Conservation (phyloP, 2,113 vertebrate species). For the Thamnophis sirtalis region DNA sequence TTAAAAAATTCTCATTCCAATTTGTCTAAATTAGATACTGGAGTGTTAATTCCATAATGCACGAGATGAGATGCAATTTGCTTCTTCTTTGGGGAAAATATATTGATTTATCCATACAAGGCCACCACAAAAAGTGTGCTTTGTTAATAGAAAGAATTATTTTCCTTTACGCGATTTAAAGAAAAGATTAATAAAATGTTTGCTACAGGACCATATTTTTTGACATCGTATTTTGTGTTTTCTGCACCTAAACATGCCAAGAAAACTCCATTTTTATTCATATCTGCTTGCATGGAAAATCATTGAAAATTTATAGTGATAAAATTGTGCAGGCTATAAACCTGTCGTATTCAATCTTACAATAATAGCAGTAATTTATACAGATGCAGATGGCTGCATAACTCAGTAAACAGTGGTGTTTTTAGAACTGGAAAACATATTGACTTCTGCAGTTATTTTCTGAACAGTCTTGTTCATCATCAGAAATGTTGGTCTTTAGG, state of each 20-base stretch:
- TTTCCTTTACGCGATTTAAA: not conserved
- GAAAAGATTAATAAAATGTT: not conserved
- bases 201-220: not conserved
- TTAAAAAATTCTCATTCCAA: not conserved
- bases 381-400: not conserved
- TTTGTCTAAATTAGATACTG: not conserved
- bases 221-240: not conserved
- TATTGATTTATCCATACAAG: not conserved
- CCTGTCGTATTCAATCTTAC: not conserved
- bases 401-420: not conserved
- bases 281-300: not conserved
- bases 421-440: not conserved
- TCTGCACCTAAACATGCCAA: not conserved
- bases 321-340: slow-evolving; percentile 15
- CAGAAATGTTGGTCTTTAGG: not conserved
- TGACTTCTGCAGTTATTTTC: not conserved
- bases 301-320: not conserved
- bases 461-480: not conserved
- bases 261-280: not conserved
- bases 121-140: not conserved
- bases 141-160: not conserved
- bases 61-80: not conserved
- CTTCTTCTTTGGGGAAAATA: not conserved
- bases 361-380: not conserved
- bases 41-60: not conserved